Evolutionary conservation across 2,888 invertebrate genomes (phyloP).

Genomic region (Sphaerophoria rueppellii): DNA sequence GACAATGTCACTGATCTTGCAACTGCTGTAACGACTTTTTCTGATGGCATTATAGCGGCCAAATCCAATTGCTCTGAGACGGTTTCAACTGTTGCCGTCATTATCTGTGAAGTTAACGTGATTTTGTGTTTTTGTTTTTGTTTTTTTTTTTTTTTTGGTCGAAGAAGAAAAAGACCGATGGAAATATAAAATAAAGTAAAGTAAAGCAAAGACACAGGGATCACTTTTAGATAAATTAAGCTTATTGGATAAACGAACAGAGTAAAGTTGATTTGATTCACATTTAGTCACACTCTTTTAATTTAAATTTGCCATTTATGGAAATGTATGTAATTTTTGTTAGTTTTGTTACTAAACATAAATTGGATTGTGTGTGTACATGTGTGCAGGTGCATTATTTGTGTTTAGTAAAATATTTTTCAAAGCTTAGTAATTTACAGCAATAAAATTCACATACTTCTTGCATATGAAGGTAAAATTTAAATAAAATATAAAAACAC

Average conservation of each 20-base stretch:
- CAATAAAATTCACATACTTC: slow-evolving; percentile 55
- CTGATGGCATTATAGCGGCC: slow-evolving; percentile 92
- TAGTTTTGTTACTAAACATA: slow-evolving; percentile 10
- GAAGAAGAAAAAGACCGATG: slow-evolving; percentile 41
- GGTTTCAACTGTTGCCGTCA: slow-evolving; percentile 97
- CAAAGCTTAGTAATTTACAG: slow-evolving; percentile 60
- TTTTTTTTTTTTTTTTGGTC: neutral
- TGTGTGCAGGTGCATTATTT: slow-evolving; percentile 20
- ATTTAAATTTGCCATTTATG: slow-evolving; percentile 65
- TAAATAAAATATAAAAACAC: neutral
- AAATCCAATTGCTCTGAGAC: slow-evolving; percentile 95
- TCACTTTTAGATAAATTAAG: slow-evolving; percentile 67
- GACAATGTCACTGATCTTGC: slow-evolving; percentile 94
- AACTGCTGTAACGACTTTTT: slow-evolving; percentile 89
- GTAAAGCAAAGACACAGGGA: slow-evolving; percentile 57
- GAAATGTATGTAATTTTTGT: slow-evolving; percentile 18
- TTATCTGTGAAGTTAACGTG: slow-evolving; percentile 86
- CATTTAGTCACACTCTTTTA: slow-evolving; percentile 68
- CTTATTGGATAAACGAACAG: slow-evolving; percentile 56
- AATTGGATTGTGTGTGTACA: slow-evolving; percentile 5
- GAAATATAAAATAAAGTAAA: slow-evolving; percentile 55
- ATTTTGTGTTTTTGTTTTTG: slow-evolving; percentile 10
- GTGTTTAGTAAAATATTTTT: slow-evolving; percentile 7
- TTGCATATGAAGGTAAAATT: neutral
- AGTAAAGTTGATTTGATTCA: slow-evolving; percentile 59